Base-by-base conservation (phyloP, 2,888 invertebrate species). In the Hybos culiciformis region DNA sequence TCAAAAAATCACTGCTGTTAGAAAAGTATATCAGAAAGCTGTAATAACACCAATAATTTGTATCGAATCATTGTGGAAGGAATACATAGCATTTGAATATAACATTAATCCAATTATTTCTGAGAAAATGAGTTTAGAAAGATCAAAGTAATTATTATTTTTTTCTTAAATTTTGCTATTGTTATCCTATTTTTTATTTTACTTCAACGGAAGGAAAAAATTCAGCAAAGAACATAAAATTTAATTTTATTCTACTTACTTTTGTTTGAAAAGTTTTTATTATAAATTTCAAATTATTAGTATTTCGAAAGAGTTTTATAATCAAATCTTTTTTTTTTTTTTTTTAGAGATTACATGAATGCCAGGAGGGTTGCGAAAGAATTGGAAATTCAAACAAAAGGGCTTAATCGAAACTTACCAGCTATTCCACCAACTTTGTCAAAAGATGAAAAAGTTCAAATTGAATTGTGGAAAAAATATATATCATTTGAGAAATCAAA, bases 401-500 rank as follows among this genome's bases (percentile, higher is more conserved):
- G 97, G 0, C 70, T 99, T 2, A 97, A 97, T 63, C 73, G 94
- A 42, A 94, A 94, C 67, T 80, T 90, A 55, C 96, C 97, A 0
- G 93, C 96, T 40, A 83, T 96, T 2, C 97, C 98, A n/a, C 97
- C 98, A 0, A 84, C 83, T 11, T 80, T 85, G 20, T 80, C 82
- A 46, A 76, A 84, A 8, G 93, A 94, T 59, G 94, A 94, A 70
- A 74, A 82, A 49, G 90, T 91, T 70, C 94, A 94, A 75, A 93
- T 97, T 46, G 96, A 97, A 50, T 67, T 97, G 8, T 99, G 98
- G 98, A 96, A 97, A 68, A 96, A 94, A 59, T 98, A 96, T 63
- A 96, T 99, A 53, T 72, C 80, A 1, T 99, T 96, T 87, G 98
- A 99, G 68, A 86, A 96, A 45, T 80, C 83, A 21, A 99, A 99